Conservation (phyloP, 2,888 invertebrate genomes). For the Ornithoptera priamus region DNA sequence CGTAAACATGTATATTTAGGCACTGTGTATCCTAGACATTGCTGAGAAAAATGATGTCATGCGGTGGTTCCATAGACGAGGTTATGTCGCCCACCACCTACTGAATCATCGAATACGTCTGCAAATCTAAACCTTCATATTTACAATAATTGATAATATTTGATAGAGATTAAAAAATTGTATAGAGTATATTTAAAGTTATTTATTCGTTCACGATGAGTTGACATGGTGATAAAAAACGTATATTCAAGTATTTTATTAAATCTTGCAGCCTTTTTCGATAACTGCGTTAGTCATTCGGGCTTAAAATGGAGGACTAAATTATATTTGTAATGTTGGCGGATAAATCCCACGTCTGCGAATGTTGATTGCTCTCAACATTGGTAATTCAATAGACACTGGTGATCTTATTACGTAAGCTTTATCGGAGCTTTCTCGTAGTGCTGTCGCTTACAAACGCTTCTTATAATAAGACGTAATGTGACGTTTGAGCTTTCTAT, state of each 20-base stretch:
- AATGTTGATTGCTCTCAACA: slow-evolving; percentile 26
- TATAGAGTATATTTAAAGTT: neutral
- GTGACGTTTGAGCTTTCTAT: slow-evolving; percentile 38
- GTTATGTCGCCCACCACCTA: slow-evolving; percentile 26
- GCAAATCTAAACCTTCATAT: slow-evolving; percentile 16
- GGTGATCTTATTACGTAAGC: slow-evolving; percentile 27
- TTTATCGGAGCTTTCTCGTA: slow-evolving; percentile 26
- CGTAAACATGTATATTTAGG: slow-evolving; percentile 26
- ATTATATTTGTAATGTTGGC: neutral
- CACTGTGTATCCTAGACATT: slow-evolving; percentile 23
- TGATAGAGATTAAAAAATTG: neutral
- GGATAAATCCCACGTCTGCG: neutral
- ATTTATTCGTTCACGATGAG: neutral
- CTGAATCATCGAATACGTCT: slow-evolving; percentile 26
- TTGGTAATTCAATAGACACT: slow-evolving; percentile 26
- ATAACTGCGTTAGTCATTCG: neutral
- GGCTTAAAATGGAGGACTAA: neutral
- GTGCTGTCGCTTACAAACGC: slow-evolving; percentile 35
- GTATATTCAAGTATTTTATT: neutral
- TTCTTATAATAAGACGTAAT: slow-evolving; percentile 44
- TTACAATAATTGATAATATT: neutral
- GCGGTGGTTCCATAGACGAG: slow-evolving; percentile 24
- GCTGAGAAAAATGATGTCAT: slow-evolving; percentile 30
- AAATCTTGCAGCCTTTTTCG: neutral
- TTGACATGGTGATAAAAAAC: neutral